A percentile compares a stretch with the other conserved stretches of the same genome.
phyloP scores from a whole-genome alignment of 2,113 vertebrate species.

The Irena cyanogastra region DNA sequence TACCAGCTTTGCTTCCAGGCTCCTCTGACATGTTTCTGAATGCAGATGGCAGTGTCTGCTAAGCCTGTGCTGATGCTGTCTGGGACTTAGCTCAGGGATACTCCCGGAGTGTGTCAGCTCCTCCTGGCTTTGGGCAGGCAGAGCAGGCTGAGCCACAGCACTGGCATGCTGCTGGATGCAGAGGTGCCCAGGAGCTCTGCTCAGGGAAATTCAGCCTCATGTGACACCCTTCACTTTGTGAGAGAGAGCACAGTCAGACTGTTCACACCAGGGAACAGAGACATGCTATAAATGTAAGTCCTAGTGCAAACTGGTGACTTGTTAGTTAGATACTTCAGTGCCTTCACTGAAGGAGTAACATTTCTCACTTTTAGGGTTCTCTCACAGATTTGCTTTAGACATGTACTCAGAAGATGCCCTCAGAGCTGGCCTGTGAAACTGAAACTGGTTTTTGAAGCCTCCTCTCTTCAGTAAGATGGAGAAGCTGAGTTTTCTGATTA shows the following conservation, averaged over 20 bases:
- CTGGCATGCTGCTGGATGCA: not conserved
- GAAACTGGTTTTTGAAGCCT: not conserved
- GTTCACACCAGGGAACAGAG: not conserved
- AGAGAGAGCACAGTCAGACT: not conserved
- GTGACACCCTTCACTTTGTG: not conserved
- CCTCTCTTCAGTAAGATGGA: not conserved
- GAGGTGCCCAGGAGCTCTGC: not conserved
- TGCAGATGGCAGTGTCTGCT: conserved; percentile 52
- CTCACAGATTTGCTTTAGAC: not conserved
- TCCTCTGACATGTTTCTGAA: conserved; percentile 45
- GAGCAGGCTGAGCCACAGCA: not conserved
- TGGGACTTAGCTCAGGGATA: not conserved
- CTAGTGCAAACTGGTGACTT: not conserved
- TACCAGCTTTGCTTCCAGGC: not conserved
- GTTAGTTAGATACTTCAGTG: not conserved
- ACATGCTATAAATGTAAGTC: not conserved
- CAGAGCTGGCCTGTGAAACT: not conserved
- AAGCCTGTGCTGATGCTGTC: not conserved
- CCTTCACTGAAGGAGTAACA: not conserved
- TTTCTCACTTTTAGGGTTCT: not conserved
- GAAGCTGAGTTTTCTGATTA: not conserved
- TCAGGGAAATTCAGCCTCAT: not conserved
- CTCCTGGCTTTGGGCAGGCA: not conserved
- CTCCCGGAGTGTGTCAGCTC: not conserved
- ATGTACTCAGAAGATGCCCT: not conserved